Conservation (phyloP, 1,140 invertebrate genomes). For the Euborellia annulipes region DNA sequence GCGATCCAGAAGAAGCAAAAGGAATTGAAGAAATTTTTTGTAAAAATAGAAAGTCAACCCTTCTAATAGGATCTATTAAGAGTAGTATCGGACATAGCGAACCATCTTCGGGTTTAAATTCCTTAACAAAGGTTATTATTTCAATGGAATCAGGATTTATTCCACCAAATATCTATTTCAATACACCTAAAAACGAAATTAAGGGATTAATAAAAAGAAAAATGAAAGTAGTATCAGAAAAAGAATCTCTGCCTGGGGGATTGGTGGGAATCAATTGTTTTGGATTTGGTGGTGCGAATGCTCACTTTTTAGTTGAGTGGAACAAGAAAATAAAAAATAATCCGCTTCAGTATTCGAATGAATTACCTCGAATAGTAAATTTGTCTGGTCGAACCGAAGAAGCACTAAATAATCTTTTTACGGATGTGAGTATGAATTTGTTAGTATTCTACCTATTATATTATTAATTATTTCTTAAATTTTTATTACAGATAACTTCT, state of each 20-base stretch:
- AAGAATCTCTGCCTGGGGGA: conserved; percentile 43
- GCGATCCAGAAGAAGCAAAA: conserved; percentile 76
- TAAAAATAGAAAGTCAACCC: conserved; percentile 41
- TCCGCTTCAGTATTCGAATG: conserved; percentile 22
- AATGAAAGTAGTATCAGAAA: conserved; percentile 44
- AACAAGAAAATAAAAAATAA: conserved; percentile 24
- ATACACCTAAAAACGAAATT: conserved; percentile 47
- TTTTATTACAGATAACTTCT: too few species aligned
- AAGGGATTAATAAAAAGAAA: too few species aligned
- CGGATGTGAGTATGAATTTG: too few species aligned
- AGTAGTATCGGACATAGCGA: conserved; percentile 90
- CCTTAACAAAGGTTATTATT: conserved; percentile 38
- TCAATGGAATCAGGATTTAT: conserved; percentile 50
- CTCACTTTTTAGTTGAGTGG: conserved; percentile 47
- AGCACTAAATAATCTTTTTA: conserved; percentile 48
- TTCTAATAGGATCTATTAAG: conserved; percentile 79
- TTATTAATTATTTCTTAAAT: too few species aligned
- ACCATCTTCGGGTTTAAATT: conserved; percentile 72
- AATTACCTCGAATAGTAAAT: conserved; percentile 42
- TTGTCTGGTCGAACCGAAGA: conserved; percentile 53
- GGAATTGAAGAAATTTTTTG: conserved; percentile 72
- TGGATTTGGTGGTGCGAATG: conserved; percentile 45
- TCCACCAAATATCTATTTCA: conserved; percentile 57
- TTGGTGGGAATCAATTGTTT: conserved; percentile 40
- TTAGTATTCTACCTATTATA: too few species aligned